Percentiles rank a stretch among this genome's conserved stretches.
Evolutionary conservation across 1,140 invertebrate species (phyloP).

Genomic region (Ceratina japonica): DNA sequence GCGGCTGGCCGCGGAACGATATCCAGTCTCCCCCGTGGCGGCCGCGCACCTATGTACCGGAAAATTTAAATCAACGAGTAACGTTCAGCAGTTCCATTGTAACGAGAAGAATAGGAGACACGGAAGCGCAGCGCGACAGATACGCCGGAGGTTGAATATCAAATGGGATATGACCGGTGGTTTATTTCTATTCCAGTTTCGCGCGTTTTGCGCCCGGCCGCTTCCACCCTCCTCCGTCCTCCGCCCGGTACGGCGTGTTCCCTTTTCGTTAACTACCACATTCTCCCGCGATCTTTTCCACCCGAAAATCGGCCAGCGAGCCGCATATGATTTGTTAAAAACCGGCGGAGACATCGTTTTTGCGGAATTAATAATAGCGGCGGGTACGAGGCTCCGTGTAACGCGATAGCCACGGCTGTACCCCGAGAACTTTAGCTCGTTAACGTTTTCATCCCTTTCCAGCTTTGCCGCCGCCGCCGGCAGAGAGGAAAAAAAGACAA

Average conservation of each 20-base stretch:
- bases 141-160: constrained; percentile 69
- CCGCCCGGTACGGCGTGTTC: neutral
- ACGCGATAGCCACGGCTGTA: too few relatives aligned
- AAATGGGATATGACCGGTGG: constrained; percentile 64
- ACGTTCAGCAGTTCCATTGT: constrained; percentile 64
- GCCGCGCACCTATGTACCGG: constrained; percentile 57
- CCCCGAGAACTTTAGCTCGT: too few relatives aligned
- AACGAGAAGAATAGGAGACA: constrained; percentile 62
- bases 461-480: too few relatives aligned
- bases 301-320: too few relatives aligned
- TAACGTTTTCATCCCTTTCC: too few relatives aligned
- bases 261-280: neutral
- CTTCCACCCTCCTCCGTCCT: neutral
- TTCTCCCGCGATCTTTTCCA: neutral
- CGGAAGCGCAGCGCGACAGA: constrained; percentile 62
- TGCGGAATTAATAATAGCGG: too few relatives aligned
- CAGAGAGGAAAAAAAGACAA: too few relatives aligned
- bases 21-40: constrained; percentile 32
- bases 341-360: too few relatives aligned
- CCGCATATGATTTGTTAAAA: too few relatives aligned
- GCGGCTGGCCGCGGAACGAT: constrained; percentile 5
- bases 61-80: constrained; percentile 71
- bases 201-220: constrained; percentile 9
- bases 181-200: constrained; percentile 63
- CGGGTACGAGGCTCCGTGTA: too few relatives aligned